Conservation (phyloP, 2,797 vertebrate genomes). For the Spea hammondii region DNA sequence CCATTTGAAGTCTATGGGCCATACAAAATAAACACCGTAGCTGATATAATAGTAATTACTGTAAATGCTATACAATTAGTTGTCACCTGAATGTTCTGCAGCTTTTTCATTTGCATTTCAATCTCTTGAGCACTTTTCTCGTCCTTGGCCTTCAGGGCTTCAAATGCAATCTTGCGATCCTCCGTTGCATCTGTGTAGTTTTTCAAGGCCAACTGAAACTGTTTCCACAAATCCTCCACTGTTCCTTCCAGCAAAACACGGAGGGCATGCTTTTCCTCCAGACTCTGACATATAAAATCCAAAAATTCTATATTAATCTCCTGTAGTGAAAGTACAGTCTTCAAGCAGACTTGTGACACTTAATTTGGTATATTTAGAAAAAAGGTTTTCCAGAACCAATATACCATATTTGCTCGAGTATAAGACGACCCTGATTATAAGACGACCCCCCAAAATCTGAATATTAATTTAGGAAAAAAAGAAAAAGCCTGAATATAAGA, state of each 20-base stretch:
- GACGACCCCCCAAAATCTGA: too few species aligned
- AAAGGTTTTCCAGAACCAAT: too few species aligned
- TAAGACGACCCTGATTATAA: too few species aligned
- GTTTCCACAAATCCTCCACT: constrained; percentile 67
- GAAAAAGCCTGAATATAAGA: too few species aligned
- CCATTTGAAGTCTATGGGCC: too few species aligned
- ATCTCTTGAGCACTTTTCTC: constrained; percentile 71
- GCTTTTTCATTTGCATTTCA: constrained; percentile 66
- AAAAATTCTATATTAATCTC: not conserved
- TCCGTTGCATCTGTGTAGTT: constrained; percentile 65
- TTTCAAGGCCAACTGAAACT: constrained; percentile 63
- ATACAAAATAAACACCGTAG: too few species aligned
- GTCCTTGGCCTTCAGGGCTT: constrained; percentile 66
- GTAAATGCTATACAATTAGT: not conserved
- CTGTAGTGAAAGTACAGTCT: too few species aligned
- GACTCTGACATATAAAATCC: constrained; percentile 61
- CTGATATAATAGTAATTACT: too few species aligned
- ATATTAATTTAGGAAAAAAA: too few species aligned
- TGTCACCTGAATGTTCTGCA: constrained; percentile 75
- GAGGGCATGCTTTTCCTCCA: constrained; percentile 73
- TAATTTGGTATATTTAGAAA: too few species aligned
- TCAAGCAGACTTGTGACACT: too few species aligned
- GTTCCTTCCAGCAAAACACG: constrained; percentile 62
- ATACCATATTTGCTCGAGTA: too few species aligned
- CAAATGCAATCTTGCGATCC: constrained; percentile 54